A percentile compares a stretch with the other conserved stretches of the same genome.
Evolutionary conservation across 92 coral and sea anemone genomes (phyloP).

Genomic region (Chrysogorgia sp.): DNA sequence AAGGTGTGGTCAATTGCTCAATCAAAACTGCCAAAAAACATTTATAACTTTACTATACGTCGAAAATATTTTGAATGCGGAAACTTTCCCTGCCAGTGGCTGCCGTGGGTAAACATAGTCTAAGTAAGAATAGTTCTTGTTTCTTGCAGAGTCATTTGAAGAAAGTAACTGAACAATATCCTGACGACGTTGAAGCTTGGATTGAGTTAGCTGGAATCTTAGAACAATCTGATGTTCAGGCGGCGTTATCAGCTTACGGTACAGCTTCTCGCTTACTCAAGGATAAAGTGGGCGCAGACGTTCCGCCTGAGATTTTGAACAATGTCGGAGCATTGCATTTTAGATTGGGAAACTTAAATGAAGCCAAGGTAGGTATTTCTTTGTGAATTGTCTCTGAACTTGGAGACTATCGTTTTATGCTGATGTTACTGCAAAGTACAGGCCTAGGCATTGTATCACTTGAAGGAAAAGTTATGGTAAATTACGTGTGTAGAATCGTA

Average conservation of each 20-base stretch:
- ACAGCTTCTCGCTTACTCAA: constrained; percentile 91
- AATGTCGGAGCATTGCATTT: constrained; percentile 97
- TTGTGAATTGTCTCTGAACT: too few species aligned
- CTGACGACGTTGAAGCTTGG: constrained; percentile 99
- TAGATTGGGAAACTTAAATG: constrained; percentile 91
- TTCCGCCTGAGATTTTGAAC: constrained; percentile 95
- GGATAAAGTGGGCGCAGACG: constrained; percentile 97
- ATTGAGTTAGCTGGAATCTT: constrained; percentile 97
- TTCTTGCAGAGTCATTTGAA: constrained; percentile 77
- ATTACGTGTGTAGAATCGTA: too few species aligned
- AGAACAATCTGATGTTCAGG: constrained; percentile 96
- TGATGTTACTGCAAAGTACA: too few species aligned
- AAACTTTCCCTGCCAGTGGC: too few species aligned
- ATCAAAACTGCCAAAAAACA: too few species aligned
- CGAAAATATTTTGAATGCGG: too few species aligned
- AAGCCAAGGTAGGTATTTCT: constrained; percentile 74
- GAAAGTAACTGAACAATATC: constrained; percentile 96
- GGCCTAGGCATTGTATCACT: too few species aligned
- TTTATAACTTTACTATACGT: too few species aligned
- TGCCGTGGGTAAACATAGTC: too few species aligned
- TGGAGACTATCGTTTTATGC: too few species aligned
- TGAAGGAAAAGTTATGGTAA: too few species aligned
- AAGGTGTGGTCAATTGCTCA: too few species aligned
- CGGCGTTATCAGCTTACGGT: constrained; percentile 93
- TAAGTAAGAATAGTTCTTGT: not conserved